Conservation (phyloP, 1,140 invertebrate species). For the Drosophila nikananu region DNA sequence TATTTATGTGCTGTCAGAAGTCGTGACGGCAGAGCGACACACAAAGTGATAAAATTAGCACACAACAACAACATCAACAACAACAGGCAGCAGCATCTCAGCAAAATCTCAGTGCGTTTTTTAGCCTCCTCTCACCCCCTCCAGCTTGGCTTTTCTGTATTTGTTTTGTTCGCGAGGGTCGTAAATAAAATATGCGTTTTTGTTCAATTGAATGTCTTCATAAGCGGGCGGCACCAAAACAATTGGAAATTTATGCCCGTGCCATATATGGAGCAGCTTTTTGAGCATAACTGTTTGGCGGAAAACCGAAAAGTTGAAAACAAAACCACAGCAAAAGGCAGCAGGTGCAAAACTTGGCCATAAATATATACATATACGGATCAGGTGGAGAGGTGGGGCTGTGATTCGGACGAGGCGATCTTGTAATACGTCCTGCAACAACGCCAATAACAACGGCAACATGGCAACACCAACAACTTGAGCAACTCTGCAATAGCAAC, state of each 20-base stretch:
- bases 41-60: conserved; percentile 85
- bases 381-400: conserved; percentile 1
- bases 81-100: conserved; percentile 22
- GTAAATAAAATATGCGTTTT: conserved; percentile 78
- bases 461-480: conserved; percentile 31
- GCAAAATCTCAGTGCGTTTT: conserved; percentile 69
- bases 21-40: conserved; percentile 84
- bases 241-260: conserved; percentile 80
- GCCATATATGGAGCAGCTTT: conserved; percentile 67
- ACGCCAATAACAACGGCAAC: conserved; percentile 47
- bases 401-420: conserved; percentile 34
- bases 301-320: conserved; percentile 51
- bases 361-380: conserved; percentile 11
- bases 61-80: conserved; percentile 42
- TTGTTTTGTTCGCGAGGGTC: conserved; percentile 72
- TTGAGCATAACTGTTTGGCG: conserved; percentile 68
- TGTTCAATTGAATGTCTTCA: conserved; percentile 78
- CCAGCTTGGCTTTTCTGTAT: conserved; percentile 17
- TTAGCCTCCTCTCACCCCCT: not conserved
- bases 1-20: conserved; percentile 85
- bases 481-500: conserved; percentile 11
- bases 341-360: conserved; percentile 50
- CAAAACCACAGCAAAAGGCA: conserved; percentile 46
- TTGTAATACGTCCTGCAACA: conserved; percentile 56
- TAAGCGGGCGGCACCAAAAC: conserved; percentile 76